These are phyloP conservation scores for Desmophyllum pertusum DNA, from an alignment of 92 coral and sea anemone genomes.

Conservation along the genomic window DNA sequence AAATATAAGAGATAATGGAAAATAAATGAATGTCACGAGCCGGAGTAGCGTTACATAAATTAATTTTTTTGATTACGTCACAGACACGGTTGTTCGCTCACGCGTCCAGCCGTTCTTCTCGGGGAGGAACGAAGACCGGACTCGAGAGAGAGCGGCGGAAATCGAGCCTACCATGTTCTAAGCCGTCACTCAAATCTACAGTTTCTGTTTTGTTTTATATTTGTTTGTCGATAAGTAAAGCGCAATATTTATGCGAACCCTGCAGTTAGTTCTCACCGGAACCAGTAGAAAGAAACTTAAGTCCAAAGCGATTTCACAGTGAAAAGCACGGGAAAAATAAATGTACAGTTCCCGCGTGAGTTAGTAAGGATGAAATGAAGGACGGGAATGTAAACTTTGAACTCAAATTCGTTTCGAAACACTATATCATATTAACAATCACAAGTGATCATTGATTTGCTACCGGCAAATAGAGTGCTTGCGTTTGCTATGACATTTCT, in stretches of 20 bases:
- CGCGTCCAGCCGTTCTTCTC: too few species aligned
- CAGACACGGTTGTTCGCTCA: too few species aligned
- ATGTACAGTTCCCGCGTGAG: not conserved
- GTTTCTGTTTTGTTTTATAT: not conserved
- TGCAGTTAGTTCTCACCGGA: conserved; percentile 1
- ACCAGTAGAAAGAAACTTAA: not conserved
- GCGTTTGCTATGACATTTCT: not conserved
- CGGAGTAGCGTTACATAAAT: too few species aligned
- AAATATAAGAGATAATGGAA: too few species aligned
- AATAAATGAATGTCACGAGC: too few species aligned
- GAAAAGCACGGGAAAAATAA: not conserved
- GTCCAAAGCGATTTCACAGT: not conserved
- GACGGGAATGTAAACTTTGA: conserved; percentile 12
- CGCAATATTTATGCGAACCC: conserved; percentile 2
- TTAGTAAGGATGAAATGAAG: not conserved
- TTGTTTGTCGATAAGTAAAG: not conserved
- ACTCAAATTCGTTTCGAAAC: not conserved
- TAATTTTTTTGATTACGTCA: too few species aligned
- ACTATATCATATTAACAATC: conserved; percentile 25
- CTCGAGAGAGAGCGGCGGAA: too few species aligned
- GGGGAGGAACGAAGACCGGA: too few species aligned
- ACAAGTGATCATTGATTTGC: conserved; percentile 19
- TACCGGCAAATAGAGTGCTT: conserved; percentile 2
- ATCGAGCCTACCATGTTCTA: conserved; percentile 1
- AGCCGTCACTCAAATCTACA: not conserved